phyloP scores from a whole-genome alignment of 2,888 invertebrate species.

The Folsomia manolachei region DNA sequence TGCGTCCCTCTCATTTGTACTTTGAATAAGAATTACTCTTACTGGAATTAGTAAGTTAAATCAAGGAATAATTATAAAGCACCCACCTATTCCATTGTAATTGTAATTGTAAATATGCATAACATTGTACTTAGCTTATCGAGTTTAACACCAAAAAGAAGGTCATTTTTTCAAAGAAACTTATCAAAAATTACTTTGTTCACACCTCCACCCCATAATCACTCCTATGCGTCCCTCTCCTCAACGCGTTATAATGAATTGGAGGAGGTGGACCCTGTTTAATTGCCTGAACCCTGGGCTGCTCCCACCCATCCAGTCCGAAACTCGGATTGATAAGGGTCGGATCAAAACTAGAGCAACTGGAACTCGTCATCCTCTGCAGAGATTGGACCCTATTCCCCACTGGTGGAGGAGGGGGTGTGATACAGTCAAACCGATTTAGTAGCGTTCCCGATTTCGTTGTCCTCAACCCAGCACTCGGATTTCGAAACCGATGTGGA shows the following conservation, averaged over 20 bases:
- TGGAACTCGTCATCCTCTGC: slow-evolving; percentile 5
- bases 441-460: slow-evolving; percentile 9
- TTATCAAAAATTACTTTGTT: no score
- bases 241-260: slow-evolving; percentile 15
- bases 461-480: neutral
- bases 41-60: no score
- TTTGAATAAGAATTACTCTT: no score
- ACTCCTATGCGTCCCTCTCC: slow-evolving; percentile 15
- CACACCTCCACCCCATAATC: slow-evolving; percentile 16
- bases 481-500: slow-evolving; percentile 10
- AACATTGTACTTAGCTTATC: no score
- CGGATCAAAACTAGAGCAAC: slow-evolving; percentile 10
- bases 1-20: slow-evolving; percentile 14
- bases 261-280: slow-evolving; percentile 25
- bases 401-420: neutral
- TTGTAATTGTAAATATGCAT: no score
- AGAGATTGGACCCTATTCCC: slow-evolving; percentile 4
- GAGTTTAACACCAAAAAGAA: no score
- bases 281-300: slow-evolving; percentile 36
- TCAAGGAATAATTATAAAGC: no score
- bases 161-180: no score
- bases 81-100: no score
- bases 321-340: slow-evolving; percentile 19
- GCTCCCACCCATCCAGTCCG: slow-evolving; percentile 33
- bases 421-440: neutral